These are phyloP conservation scores for Pocillopora verrucosa DNA, from an alignment of 64 coral and sea anemone species.

Conservation along the genomic window DNA sequence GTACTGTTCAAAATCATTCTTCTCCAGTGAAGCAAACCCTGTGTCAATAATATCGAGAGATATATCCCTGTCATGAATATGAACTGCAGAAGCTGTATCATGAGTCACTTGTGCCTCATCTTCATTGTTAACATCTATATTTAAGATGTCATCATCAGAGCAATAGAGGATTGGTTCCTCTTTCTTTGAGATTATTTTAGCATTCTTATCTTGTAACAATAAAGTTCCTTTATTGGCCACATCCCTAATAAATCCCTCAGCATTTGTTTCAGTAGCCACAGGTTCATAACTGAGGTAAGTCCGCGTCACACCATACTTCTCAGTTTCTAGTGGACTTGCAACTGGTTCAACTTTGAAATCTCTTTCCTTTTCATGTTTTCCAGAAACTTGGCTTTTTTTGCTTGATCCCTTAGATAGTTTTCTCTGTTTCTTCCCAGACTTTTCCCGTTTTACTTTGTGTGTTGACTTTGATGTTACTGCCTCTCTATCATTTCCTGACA, in stretches of 20 bases:
- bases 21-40: constrained; percentile 38
- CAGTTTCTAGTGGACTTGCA: neutral
- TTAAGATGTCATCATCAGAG: neutral
- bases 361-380: constrained; percentile 23
- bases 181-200: neutral
- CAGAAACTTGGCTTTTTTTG: neutral
- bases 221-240: neutral
- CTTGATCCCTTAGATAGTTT: neutral
- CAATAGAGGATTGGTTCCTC: neutral
- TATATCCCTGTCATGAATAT: neutral
- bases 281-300: constrained; percentile 76
- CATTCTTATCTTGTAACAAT: neutral
- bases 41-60: constrained; percentile 49
- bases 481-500: constrained; percentile 3
- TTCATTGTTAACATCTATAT: neutral
- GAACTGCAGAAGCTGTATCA: neutral
- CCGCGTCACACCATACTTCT: neutral
- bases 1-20: neutral
- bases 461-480: neutral
- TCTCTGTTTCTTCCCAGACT: neutral
- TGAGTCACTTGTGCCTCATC: neutral
- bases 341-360: constrained; percentile 15
- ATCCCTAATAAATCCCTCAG: neutral
- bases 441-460: constrained; percentile 32
- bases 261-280: neutral